These are phyloP conservation scores for Anagrus nilaparvatae DNA, from an alignment of 1,140 invertebrate species.

Conservation along the genomic window DNA sequence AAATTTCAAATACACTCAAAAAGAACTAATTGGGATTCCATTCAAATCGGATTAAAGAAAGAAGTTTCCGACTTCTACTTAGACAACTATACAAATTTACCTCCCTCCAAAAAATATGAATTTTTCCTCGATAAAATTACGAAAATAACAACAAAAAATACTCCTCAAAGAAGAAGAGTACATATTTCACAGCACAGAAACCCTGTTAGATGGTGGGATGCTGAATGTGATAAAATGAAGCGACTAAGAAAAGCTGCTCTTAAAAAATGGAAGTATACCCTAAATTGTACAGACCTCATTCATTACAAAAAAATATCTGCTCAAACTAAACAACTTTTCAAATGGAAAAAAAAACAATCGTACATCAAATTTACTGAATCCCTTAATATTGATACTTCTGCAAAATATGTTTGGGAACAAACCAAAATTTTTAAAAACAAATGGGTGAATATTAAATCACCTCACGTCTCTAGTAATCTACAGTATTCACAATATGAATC, in stretches of 20 bases:
- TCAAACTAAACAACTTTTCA: background rate
- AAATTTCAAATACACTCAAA: constrained; percentile 9
- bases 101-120: background rate
- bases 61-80: background rate
- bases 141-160: constrained; percentile 13
- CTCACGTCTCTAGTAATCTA: background rate
- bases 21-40: constrained; percentile 5
- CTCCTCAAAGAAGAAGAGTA: constrained; percentile 2
- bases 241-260: background rate
- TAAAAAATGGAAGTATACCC: constrained; percentile 4
- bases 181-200: constrained; percentile 1
- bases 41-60: background rate
- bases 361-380: constrained; percentile 1
- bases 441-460: background rate
- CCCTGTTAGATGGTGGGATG: constrained; percentile 10
- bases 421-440: constrained; percentile 6
- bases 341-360: constrained; percentile 8
- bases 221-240: constrained; percentile 7
- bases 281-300: constrained; percentile 1
- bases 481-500: background rate
- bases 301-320: constrained; percentile 2
- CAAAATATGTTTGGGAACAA: background rate
- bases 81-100: background rate
- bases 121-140: constrained; percentile 9
- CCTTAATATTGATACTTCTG: background rate